Evolutionary conservation across 1,140 invertebrate genomes (phyloP), one percentile per base, ranked within the genome.

Genomic region (Magallana angulata): DNA sequence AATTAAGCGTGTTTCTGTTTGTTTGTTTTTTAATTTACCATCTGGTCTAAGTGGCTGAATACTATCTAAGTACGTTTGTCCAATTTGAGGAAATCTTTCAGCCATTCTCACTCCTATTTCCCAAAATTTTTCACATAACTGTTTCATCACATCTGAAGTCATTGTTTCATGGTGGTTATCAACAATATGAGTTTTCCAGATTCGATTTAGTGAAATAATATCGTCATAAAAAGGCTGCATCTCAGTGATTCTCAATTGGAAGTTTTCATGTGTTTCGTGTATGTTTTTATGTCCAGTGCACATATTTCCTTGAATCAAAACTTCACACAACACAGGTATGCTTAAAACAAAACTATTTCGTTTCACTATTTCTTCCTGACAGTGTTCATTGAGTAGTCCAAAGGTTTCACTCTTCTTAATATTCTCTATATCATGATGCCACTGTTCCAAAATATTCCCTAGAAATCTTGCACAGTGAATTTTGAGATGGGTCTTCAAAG

Each of bases 311-410:
- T 71, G 18, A 7, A 71, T 5, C 24, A 71, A 24, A 71, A 71
- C 0, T 24, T 71, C 68, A 71, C 68, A 71, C 18, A 71, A 71
- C 8, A 71, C 68, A 24, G 68, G 18, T 30, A 71, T 11, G 18
- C 68, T 71, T 30, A 71, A 30, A 71, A 71, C 18, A 30, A 71
- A 71, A 71, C 68, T 71, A 30, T 71, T 71, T 24, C 18, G 24
- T 71, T 24, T 71, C 7, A 9, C 24, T 71, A 71, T 71, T 24
- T 30, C 18, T 30, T 8, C 12, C 36, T 71, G 68, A 24, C 68
- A 30, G 24, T 30, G 7, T 7, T 24, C 12, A 8, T 71, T 30
- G 18, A 71, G 68, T 71, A 71, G 36, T 11, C 11, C 7, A 71
- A 71, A 71, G 9, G 12, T 71, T 18, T 71, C 68, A 71, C 18